Percentiles rank a stretch among this genome's conserved stretches.
Conservation (phyloP, 2,113 vertebrate species). For the Chaetorhynchus papuensis region DNA sequence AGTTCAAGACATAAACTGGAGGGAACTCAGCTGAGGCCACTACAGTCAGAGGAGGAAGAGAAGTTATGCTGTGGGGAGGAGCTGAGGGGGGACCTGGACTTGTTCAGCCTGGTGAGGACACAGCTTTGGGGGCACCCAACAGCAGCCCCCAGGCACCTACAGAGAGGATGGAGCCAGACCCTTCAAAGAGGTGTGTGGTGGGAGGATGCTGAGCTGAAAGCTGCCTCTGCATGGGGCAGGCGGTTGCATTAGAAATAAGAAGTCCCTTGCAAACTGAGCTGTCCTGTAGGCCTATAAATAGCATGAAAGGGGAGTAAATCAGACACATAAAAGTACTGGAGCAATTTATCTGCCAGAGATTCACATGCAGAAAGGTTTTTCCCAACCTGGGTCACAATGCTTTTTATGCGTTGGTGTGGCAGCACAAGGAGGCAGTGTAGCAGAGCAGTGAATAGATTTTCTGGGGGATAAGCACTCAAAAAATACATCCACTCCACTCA, state of each 20-base stretch:
- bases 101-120: neutral
- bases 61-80: neutral
- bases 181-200: neutral
- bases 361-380: neutral
- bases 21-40: neutral
- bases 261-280: neutral
- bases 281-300: neutral
- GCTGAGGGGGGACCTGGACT: neutral
- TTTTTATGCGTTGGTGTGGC: neutral
- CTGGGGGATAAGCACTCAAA: neutral
- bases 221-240: neutral
- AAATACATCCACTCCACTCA: neutral
- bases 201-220: neutral
- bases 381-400: neutral
- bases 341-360: neutral
- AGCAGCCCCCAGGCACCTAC: fast-evolving
- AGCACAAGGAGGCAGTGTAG: neutral
- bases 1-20: neutral
- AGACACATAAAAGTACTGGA: neutral
- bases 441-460: neutral
- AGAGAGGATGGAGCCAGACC: neutral
- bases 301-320: neutral
- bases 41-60: neutral
- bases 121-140: neutral
- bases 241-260: neutral